Percentiles rank a stretch among this genome's conserved stretches.
These are phyloP conservation scores for Acleris emargana DNA, from an alignment of 2,888 invertebrate species.

Conservation along the genomic window DNA sequence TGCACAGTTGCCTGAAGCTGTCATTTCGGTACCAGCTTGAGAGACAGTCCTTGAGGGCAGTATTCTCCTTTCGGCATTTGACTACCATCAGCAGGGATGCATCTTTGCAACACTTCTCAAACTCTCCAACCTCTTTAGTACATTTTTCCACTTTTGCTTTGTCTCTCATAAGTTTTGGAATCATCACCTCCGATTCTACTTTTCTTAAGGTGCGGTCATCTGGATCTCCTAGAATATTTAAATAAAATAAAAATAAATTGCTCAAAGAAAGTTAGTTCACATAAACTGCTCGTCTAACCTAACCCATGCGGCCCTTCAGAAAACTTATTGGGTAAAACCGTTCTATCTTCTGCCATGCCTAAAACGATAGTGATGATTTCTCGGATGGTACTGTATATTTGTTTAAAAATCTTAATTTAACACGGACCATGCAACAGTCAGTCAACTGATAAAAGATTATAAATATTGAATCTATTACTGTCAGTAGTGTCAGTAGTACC, in stretches of 20 bases:
- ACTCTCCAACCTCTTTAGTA: constrained; percentile 86
- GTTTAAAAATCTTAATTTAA: background rate
- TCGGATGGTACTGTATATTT: background rate
- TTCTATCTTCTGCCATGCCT: constrained; percentile 35
- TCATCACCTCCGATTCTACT: constrained; percentile 94
- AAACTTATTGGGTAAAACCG: constrained; percentile 70
- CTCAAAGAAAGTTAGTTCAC: constrained; percentile 7
- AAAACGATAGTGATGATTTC: background rate
- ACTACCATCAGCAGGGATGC: constrained; percentile 87
- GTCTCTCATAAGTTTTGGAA: constrained; percentile 95
- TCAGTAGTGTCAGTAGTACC: too few relatives aligned
- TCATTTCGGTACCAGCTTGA: constrained; percentile 90
- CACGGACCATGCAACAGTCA: too few relatives aligned
- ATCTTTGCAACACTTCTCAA: constrained; percentile 89
- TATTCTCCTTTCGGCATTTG: constrained; percentile 89
- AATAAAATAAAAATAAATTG: background rate
- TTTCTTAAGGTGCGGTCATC: constrained; percentile 91
- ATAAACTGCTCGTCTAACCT: constrained; percentile 61
- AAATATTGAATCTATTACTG: too few relatives aligned
- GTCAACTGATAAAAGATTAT: too few relatives aligned
- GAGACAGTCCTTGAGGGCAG: constrained; percentile 87
- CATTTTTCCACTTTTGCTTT: constrained; percentile 92
- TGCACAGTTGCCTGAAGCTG: constrained; percentile 89
- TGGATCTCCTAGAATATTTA: constrained; percentile 89
- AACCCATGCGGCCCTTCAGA: constrained; percentile 83